Base-by-base conservation (phyloP, 2,113 vertebrate species). In the Cariama cristata region DNA sequence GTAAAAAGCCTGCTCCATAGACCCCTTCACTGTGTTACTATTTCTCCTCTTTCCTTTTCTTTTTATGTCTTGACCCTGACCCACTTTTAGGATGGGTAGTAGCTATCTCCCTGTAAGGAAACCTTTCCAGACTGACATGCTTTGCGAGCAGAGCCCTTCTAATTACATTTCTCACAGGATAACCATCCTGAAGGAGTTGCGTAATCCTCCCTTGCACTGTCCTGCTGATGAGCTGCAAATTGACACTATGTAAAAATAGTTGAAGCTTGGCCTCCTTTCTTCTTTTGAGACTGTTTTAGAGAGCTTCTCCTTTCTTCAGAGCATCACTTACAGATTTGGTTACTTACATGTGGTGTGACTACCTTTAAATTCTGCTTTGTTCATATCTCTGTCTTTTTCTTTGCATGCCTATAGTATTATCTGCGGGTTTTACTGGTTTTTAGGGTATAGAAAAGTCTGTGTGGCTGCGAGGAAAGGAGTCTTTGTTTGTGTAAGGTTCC, bases 231-330 rank as follows among this genome's bases (percentile, higher is more conserved):
- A 96, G 87, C 95, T 95, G 94, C 72, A 97, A 95, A 97, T 71
- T 95, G 96, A 89, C 92, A 93, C 91, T 88, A 64, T 90, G 38
- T 96, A 97, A 97, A 97, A 97, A 96, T 97, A 97, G 91, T 88
- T 19, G 19, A 94, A 92, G 59, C 76, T 91, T 94, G 85, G 63
- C 93, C 92, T 97, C 93, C 33, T 97, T 95, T 96, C 64, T 89
- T 86, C 47, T 76, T 96, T 72, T 90, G 74, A 90, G 67, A 89
- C 71, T 59, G 38, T 89, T 96, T 92, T 89, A 86, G 85, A 90
- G n/a, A 91, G 27, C 59, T 95, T 88, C 81, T 95, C 28, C 74
- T 89, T 69, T 85, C 74, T 91, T 91, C 66, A 73, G 67, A 81
- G 35, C 77, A 80, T 77, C 71, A 32, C 71, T 79, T 58, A 69